Conservation (phyloP, 2,888 invertebrate species). For the Danaus chrysippus region DNA sequence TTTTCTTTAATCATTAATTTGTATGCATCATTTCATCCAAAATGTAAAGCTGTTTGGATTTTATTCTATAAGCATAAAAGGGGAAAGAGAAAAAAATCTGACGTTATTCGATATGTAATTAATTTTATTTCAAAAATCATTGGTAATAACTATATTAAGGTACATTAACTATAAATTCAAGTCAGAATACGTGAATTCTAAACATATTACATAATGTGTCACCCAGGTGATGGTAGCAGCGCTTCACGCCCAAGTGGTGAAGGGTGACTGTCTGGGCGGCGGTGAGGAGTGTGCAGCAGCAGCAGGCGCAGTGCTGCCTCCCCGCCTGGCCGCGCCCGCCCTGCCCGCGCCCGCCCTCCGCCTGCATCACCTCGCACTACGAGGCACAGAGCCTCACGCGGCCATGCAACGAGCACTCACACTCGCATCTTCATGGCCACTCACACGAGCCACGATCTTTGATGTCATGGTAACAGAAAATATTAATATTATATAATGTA, state of each 20-base stretch:
- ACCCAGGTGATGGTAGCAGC: constrained; percentile 94
- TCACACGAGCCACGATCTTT: constrained; percentile 95
- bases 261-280: constrained; percentile 88
- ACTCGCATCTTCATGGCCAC: constrained; percentile 95
- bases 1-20: no score
- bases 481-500: no score
- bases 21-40: no score
- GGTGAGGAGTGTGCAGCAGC: constrained; percentile 85
- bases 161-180: no score
- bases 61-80: no score
- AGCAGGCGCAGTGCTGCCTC: constrained; percentile 87
- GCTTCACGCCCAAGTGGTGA: constrained; percentile 94
- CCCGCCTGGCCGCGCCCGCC: constrained; percentile 88
- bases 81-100: no score
- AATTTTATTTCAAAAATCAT: no score
- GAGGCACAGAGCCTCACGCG: constrained; percentile 91
- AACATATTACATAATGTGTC: background rate
- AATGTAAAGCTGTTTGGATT: no score
- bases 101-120: no score
- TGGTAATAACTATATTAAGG: no score
- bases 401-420: constrained; percentile 96
- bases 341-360: constrained; percentile 92
- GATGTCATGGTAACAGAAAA: constrained; percentile 89
- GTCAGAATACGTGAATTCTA: no score
- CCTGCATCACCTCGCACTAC: constrained; percentile 93